Evolutionary conservation across 1,140 invertebrate species (phyloP).

Genomic region (Heterodera carotae): DNA sequence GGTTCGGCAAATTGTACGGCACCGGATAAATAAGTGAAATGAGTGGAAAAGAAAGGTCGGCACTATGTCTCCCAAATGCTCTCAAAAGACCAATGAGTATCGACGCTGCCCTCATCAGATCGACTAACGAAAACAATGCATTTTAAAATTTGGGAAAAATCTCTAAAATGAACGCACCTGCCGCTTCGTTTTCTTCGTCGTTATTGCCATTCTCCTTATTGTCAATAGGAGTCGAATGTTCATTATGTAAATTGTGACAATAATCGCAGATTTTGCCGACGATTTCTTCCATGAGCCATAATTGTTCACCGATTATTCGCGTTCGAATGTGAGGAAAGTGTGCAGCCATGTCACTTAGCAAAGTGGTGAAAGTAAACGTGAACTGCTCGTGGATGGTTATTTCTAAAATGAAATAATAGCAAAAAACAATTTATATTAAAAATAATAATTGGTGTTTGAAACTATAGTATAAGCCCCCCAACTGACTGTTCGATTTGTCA

Average conservation of each 20-base stretch:
- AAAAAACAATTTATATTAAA: too few species aligned
- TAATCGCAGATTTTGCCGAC: constrained; percentile 38
- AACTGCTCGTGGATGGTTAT: constrained; percentile 65
- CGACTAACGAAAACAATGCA: constrained; percentile 50
- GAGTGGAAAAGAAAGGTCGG: constrained; percentile 35
- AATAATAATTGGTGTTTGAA: too few species aligned
- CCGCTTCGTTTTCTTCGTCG: constrained; percentile 12
- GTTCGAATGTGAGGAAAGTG: constrained; percentile 49
- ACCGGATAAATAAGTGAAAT: constrained; percentile 52
- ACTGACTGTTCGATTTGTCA: constrained; percentile 57
- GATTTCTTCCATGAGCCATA: constrained; percentile 47
- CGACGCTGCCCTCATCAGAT: constrained; percentile 55
- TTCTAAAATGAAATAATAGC: constrained; percentile 42
- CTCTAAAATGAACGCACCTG: background rate
- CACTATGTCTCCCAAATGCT: constrained; percentile 46
- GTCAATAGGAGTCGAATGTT: background rate
- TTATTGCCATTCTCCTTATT: background rate
- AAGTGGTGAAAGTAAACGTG: constrained; percentile 63
- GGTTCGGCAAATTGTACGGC: constrained; percentile 38
- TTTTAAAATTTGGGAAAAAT: background rate
- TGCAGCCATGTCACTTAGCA: constrained; percentile 61
- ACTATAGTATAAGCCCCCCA: too few species aligned
- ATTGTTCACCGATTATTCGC: constrained; percentile 55
- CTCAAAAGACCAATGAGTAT: constrained; percentile 57
- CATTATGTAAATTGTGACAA: constrained; percentile 3